A percentile compares a stretch with the other conserved stretches of the same genome.
Evolutionary conservation across 2,888 invertebrate species (phyloP).

Genomic region (Epinotia nisella): DNA sequence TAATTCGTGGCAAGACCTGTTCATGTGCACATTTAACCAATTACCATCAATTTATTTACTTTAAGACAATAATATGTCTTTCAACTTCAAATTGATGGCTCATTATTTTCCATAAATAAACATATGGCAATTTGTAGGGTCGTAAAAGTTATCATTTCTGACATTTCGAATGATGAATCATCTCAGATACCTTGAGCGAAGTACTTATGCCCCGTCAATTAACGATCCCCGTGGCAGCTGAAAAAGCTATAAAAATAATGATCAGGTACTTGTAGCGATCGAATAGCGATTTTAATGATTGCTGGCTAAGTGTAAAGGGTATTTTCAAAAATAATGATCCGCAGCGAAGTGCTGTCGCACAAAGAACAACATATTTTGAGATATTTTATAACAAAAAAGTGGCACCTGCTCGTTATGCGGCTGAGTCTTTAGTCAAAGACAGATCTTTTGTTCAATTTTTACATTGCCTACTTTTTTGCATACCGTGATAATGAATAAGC

Average conservation of each 20-base stretch:
- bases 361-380: not conserved
- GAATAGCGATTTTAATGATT: constrained; percentile 27
- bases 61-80: not conserved
- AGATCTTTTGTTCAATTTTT: not conserved
- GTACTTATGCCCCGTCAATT: constrained; percentile 22
- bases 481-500: too few relatives aligned
- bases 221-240: constrained; percentile 14
- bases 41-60: not conserved
- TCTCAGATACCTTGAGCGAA: constrained; percentile 14
- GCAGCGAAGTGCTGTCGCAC: not conserved
- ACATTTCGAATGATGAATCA: constrained; percentile 27
- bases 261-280: constrained; percentile 11
- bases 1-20: too few relatives aligned
- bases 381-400: not conserved
- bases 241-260: constrained; percentile 31
- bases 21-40: not conserved
- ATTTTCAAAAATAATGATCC: constrained; percentile 8
- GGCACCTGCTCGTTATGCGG: not conserved
- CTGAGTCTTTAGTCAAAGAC: not conserved
- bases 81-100: not conserved
- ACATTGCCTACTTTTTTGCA: not conserved
- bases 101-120: constrained; percentile 18
- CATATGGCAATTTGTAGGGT: constrained; percentile 2
- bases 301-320: constrained; percentile 6
- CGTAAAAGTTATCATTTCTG: constrained; percentile 24